Conservation (phyloP, 2,888 invertebrate species). For the Drosophila anomelani region DNA sequence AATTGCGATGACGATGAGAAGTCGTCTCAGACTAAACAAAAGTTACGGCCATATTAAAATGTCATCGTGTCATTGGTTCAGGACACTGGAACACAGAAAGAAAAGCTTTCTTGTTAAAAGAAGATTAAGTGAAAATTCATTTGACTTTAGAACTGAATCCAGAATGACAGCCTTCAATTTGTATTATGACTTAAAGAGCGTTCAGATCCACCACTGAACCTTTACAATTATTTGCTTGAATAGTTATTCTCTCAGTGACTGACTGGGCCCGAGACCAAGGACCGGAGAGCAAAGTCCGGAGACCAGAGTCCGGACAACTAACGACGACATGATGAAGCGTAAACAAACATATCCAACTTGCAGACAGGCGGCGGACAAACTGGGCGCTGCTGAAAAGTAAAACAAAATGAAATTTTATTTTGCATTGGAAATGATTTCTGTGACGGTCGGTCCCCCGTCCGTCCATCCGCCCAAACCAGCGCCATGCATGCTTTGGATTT, state of each 20-base stretch:
- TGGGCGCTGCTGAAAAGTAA: slow-evolving; percentile 60
- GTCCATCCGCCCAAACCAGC: slow-evolving; percentile 9
- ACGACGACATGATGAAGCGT: slow-evolving; percentile 81
- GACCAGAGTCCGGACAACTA: slow-evolving; percentile 53
- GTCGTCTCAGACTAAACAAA: slow-evolving; percentile 68
- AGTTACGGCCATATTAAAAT: slow-evolving; percentile 78
- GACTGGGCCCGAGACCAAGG: slow-evolving; percentile 1
- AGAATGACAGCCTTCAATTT: background rate
- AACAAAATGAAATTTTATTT: slow-evolving; percentile 78
- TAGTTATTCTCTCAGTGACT: slow-evolving; percentile 5
- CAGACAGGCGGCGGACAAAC: slow-evolving; percentile 54
- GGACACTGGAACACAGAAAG: slow-evolving; percentile 14
- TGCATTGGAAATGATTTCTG: slow-evolving; percentile 78
- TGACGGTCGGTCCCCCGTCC: slow-evolving; percentile 3
- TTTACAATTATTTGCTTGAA: background rate
- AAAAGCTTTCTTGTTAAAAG: background rate
- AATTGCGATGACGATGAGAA: slow-evolving; percentile 68
- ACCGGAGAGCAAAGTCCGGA: background rate
- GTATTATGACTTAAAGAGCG: too few species aligned
- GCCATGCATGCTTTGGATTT: slow-evolving; percentile 58
- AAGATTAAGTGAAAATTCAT: background rate
- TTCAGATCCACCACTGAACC: background rate
- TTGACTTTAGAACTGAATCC: too few species aligned
- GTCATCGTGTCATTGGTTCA: slow-evolving; percentile 76
- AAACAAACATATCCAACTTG: slow-evolving; percentile 79